Conservation (phyloP, 1,140 invertebrate genomes). For the Papilio polyxenes region DNA sequence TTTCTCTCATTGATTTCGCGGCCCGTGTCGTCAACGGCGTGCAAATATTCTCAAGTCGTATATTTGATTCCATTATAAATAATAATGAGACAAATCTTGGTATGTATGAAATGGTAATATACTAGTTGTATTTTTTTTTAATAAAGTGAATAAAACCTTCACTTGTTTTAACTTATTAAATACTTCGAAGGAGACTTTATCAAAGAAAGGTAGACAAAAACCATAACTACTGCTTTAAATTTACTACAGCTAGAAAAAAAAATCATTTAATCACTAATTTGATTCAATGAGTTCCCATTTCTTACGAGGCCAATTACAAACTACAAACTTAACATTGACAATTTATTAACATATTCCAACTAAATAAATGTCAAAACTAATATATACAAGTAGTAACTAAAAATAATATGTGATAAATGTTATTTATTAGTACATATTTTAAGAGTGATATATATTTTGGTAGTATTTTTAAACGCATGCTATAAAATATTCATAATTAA, state of each 20-base stretch:
- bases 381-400: not conserved
- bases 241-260: too few relatives aligned
- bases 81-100: conserved; percentile 69
- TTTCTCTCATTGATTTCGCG: conserved; percentile 60
- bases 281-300: not conserved
- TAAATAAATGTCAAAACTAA: not conserved
- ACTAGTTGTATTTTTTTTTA: too few relatives aligned
- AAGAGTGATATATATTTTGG: conserved; percentile 25
- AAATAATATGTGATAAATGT: not conserved
- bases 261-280: too few relatives aligned
- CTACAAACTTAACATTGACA: too few relatives aligned
- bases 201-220: too few relatives aligned
- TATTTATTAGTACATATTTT: conserved; percentile 14
- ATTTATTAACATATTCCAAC: not conserved
- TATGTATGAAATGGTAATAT: conserved; percentile 23
- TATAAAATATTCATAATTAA: not conserved
- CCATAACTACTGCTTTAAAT: too few relatives aligned
- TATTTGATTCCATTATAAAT: conserved; percentile 60
- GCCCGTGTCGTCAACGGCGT: conserved; percentile 51
- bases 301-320: too few relatives aligned
- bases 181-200: too few relatives aligned
- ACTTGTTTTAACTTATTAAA: too few relatives aligned
- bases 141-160: too few relatives aligned
- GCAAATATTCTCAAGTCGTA: conserved; percentile 67
- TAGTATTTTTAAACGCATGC: not conserved